Conservation (phyloP, 2,888 invertebrate genomes). For the Pseudoips prasinana region DNA sequence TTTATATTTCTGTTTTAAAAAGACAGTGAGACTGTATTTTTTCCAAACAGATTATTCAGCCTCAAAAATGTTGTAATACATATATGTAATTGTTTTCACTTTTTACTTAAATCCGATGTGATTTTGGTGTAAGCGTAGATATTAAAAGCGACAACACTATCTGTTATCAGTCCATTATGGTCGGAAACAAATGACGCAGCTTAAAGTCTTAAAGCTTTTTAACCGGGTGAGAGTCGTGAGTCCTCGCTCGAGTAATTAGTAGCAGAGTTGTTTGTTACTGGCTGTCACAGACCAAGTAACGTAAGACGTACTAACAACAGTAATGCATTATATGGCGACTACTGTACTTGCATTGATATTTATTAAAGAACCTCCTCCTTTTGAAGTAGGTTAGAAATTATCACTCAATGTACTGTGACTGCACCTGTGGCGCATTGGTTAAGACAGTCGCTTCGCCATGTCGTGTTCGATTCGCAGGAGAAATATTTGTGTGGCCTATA, state of each 20-base stretch:
- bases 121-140: constrained; percentile 35
- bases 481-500: too few relatives aligned
- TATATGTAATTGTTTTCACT: constrained; percentile 22
- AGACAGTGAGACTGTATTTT: too few relatives aligned
- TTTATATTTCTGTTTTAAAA: too few relatives aligned
- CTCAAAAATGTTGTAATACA: too few relatives aligned
- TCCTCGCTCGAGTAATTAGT: constrained; percentile 71
- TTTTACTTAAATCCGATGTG: constrained; percentile 19
- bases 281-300: constrained; percentile 42
- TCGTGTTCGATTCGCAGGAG: too few relatives aligned
- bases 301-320: constrained; percentile 31
- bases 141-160: constrained; percentile 57
- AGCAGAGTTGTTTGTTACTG: constrained; percentile 56
- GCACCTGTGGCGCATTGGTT: too few relatives aligned
- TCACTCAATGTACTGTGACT: too few relatives aligned
- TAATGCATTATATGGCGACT: constrained; percentile 16
- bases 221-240: constrained; percentile 73
- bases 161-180: constrained; percentile 77
- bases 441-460: too few relatives aligned
- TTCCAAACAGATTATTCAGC: too few relatives aligned
- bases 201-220: constrained; percentile 79
- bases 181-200: constrained; percentile 69
- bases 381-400: too few relatives aligned
- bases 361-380: too few relatives aligned
- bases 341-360: too few relatives aligned